Base-by-base conservation (phyloP, 1,140 invertebrate species). In the Centruroides vittatus region DNA sequence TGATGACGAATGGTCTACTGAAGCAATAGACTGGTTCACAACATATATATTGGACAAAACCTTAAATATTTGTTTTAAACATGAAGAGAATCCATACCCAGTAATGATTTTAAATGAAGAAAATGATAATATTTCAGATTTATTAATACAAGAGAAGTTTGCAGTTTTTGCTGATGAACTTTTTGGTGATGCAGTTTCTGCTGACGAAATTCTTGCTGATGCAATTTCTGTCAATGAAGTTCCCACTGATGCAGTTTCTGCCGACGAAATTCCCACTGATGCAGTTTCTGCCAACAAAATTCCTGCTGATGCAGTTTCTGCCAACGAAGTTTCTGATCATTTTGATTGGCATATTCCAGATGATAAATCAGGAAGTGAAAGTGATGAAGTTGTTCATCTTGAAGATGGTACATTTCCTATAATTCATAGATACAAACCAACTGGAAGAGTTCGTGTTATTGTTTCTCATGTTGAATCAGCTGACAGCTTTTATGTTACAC, bases 41-140 rank as follows among this genome's bases (percentile, higher is more conserved):
- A 58, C 57, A 5, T 47, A 57, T 35, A 57, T 60, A 1, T 13
- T 36, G 12, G 55, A 63, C n/a, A 35, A 23, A 5, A 34, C 12
- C 8, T 46, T 63, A 6, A 58, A 35, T n/a, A 54, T 60, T 34
- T 57, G 55, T 23, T 63, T 63, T 12, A 54, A 57, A 23, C 47
- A 51, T 35, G 57, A 63, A 34, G 58, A 60, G 4, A 57, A 60
- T 6, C 58, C 62, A 48, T 53, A 60, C 4, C 58, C 62, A 48
- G 62, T 63, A 35, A 60, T 57, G 34, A 36, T 63, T 8, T 50
- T 48, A 8, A 63, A 60, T 48, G 62, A 63, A 7, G 62, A 60
- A 9, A 60, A 60, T 46, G 58, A 60, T 57, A 23, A 23, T 23
- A 48, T 60, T n/a, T 55, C 58, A 13, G 51, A 63, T 10, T 50